These are phyloP conservation scores for Odontocerum albicorne DNA, from an alignment of 2,888 invertebrate species.

Conservation along the genomic window DNA sequence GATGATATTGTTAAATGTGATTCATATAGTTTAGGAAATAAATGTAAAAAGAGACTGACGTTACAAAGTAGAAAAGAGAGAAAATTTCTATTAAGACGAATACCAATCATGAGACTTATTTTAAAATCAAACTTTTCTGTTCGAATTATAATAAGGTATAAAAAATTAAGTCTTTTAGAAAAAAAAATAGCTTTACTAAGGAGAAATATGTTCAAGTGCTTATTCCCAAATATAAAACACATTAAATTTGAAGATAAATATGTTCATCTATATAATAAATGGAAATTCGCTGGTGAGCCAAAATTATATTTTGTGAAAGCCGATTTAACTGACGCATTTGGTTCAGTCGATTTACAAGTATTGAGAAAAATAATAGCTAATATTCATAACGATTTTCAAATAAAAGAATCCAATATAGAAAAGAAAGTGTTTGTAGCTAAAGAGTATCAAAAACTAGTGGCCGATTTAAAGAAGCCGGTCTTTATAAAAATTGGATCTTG, in stretches of 20 bases:
- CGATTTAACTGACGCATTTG: constrained; percentile 56
- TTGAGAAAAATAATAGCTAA: constrained; percentile 47
- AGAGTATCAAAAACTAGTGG: constrained; percentile 46
- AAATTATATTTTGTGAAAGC: constrained; percentile 53
- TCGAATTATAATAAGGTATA: constrained; percentile 30
- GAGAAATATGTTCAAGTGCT: constrained; percentile 24
- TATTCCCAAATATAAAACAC: constrained; percentile 16
- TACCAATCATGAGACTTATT: constrained; percentile 37
- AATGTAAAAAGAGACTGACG: constrained; percentile 43
- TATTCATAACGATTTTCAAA: constrained; percentile 43
- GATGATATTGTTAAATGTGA: constrained; percentile 45
- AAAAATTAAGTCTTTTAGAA: constrained; percentile 24
- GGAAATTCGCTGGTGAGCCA: constrained; percentile 46
- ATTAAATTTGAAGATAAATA: constrained; percentile 24
- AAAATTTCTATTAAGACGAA: constrained; percentile 44
- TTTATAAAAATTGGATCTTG: constrained; percentile 52
- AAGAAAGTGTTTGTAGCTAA: constrained; percentile 45
- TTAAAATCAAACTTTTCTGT: constrained; percentile 28
- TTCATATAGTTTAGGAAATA: constrained; percentile 44
- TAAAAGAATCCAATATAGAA: constrained; percentile 42
- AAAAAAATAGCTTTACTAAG: constrained; percentile 15
- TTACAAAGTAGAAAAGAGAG: constrained; percentile 33
- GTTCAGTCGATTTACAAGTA: constrained; percentile 48
- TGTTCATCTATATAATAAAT: constrained; percentile 41
- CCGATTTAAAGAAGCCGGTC: constrained; percentile 48